Base-by-base conservation (phyloP, 2,797 vertebrate species). In the Manis pentadactyla region DNA sequence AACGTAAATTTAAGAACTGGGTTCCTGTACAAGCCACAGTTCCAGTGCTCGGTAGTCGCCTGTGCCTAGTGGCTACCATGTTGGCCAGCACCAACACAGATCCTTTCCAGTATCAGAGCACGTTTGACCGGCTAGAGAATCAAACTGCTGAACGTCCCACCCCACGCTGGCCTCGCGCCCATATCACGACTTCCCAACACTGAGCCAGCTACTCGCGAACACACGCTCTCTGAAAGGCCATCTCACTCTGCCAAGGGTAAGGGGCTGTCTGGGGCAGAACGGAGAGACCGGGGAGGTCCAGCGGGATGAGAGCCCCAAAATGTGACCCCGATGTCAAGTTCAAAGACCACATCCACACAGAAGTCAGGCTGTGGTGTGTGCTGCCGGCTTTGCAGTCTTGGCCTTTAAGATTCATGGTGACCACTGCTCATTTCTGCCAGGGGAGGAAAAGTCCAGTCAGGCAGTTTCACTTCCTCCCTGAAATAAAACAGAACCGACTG, bases 401-500 rank as follows among this genome's bases (percentile, higher is more conserved):
- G 79, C 82, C 42, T 83, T 91, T 71, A 74, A 87, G 92, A 96
- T 96, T 96, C 61, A 96, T 37, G 7, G 11, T 57, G 84, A 94
- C 89, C 78, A 88, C 29, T 64, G 82, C 66, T 74, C 68, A 73
- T 96, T 95, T 96, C 77, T 91, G 78, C 94, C 61, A 74, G 83
- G 87, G 57, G 27, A 8, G 37, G 95, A 42, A 83, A 94, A 90
- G 94, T 97, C 89, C 93, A 93, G 96, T 95, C 97, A 97, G 89
- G 90, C 91, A 95, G 75, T 96, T 97, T 97, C 97, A 97, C 95
- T 96, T 97, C 81, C 68, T 93, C 83, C 59, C 82, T 90, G 95
- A 98, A 97, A 97, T 97, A 95, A 97, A 97, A 95, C 9, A 86
- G 96, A 97, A 97, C 64, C 83, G 90, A 97, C 93, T 94, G 90